Evolutionary conservation across 2,888 invertebrate species (phyloP).

Genomic region (Kryphioiulus occultus): DNA sequence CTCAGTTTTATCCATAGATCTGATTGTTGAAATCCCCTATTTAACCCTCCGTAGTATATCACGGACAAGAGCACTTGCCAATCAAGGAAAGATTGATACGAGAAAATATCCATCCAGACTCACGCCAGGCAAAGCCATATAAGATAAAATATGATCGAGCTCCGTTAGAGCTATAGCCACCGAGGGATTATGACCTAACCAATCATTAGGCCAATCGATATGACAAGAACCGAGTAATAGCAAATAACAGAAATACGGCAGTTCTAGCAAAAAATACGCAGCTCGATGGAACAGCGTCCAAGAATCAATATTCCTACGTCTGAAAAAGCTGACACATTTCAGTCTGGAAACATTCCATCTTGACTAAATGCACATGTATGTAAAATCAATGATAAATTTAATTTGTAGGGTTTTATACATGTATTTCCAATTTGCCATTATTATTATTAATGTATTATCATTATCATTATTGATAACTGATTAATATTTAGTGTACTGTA

Average conservation of each 20-base stretch:
- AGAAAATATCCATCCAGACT: conserved; percentile 17
- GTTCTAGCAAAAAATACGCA: not conserved
- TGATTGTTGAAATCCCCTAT: conserved; percentile 36
- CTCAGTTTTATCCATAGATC: conserved; percentile 27
- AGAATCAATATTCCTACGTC: not conserved
- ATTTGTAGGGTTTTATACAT: not conserved
- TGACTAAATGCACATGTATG: not conserved
- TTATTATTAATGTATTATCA: too few species aligned
- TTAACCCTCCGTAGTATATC: conserved; percentile 36
- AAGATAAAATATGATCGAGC: conserved; percentile 28
- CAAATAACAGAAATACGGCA: not conserved
- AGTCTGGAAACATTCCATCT: not conserved
- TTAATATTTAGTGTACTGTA: too few species aligned
- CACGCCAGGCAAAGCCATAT: not conserved
- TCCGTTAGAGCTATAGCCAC: not conserved
- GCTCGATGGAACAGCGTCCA: not conserved
- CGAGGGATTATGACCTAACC: conserved; percentile 39
- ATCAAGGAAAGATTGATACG: conserved; percentile 32
- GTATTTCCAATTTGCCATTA: too few species aligned
- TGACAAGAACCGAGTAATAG: conserved; percentile 19
- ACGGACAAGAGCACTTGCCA: conserved; percentile 36
- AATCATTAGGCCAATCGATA: conserved; percentile 36
- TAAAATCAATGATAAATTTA: not conserved
- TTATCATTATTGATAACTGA: too few species aligned
- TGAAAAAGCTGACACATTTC: not conserved